Evolutionary conservation across 2,888 invertebrate species (phyloP), one percentile per base, ranked within the genome.

Genomic region (Salpingus planirostris): DNA sequence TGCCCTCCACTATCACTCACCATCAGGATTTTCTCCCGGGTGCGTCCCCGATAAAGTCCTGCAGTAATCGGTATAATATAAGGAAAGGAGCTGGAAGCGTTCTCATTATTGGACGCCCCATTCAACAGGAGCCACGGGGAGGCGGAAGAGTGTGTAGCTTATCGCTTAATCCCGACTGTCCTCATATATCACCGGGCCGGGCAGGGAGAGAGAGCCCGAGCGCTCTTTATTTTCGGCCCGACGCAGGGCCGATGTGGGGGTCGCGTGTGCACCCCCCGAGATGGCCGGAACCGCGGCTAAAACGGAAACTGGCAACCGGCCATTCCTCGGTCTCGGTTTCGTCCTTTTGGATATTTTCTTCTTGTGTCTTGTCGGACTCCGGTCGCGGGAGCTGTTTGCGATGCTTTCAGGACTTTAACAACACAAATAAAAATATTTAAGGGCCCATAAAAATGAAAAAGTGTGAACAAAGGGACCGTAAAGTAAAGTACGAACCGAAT

Each of bases 81-180:
- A n/a, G n/a, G n/a, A n/a, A 18, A 6, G 18, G 18, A 8, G 18
- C 18, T 11, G 6, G 10, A 33, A 28, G 36, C 34, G 22, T 38
- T 35, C 39, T 44, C 41, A 44, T 44, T 44, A 42, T 40, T 32
- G 27, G 32, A 23, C 31, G 31, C 46, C 49, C 48, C 51, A 54
- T 55, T 54, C 55, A 55, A 55, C 55, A 55, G 55, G 55, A 54
- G 51, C 46, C 48, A 47, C 38, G 46, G 46, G 46, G 43, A 43
- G 43, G 42, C 43, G 42, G 47, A 48, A 49, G 52, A 51, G 52
- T 49, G 52, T 56, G 53, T 53, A 50, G 56, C 54, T 56, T 56
- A 56, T 55, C 56, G 54, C 50, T 56, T 56, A 55, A 56, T 56
- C 55, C 53, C 44, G 38, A 47, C 53, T 50, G 51, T 54, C 54